Percentiles rank a stretch among this genome's conserved stretches.
phyloP scores from a whole-genome alignment of 1,140 invertebrate genomes.

The Himalopsyche phryganea region DNA sequence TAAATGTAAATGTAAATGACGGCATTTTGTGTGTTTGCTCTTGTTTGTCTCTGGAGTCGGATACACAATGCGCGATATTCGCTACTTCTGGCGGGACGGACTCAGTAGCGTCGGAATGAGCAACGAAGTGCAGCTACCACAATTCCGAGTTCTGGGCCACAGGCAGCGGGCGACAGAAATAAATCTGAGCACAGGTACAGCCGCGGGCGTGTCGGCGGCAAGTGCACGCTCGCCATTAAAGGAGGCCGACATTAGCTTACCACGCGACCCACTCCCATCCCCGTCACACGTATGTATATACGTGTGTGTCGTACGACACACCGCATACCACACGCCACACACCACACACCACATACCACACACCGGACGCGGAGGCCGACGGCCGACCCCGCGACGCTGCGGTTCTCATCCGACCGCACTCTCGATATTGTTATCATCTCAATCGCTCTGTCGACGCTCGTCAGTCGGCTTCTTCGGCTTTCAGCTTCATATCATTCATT shows the following conservation, averaged over 20 bases:
- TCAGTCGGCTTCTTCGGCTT: constrained; percentile 29
- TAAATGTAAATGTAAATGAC: constrained; percentile 54
- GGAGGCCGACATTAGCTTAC: neutral
- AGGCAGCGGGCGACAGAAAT: constrained; percentile 87
- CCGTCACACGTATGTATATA: too few relatives aligned
- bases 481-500: constrained; percentile 8
- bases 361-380: too few relatives aligned
- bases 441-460: too few relatives aligned
- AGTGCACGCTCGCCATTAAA: constrained; percentile 40
- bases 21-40: constrained; percentile 56
- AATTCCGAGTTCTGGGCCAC: constrained; percentile 92
- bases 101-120: constrained; percentile 85
- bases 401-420: too few relatives aligned
- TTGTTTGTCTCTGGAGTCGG: constrained; percentile 71
- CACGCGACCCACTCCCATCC: constrained; percentile 12
- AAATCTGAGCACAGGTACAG: constrained; percentile 88
- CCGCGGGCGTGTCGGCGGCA: constrained; percentile 26
- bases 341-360: too few relatives aligned
- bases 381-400: too few relatives aligned
- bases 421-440: too few relatives aligned
- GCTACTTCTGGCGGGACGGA: constrained; percentile 91
- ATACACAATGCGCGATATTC: constrained; percentile 96
- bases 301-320: too few relatives aligned
- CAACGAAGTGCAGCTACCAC: constrained; percentile 87
- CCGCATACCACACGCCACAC: too few relatives aligned